A percentile compares a stretch with the other conserved stretches of the same genome.
Conservation (phyloP, 2,113 vertebrate genomes). For the Sylvilagus bachmani region DNA sequence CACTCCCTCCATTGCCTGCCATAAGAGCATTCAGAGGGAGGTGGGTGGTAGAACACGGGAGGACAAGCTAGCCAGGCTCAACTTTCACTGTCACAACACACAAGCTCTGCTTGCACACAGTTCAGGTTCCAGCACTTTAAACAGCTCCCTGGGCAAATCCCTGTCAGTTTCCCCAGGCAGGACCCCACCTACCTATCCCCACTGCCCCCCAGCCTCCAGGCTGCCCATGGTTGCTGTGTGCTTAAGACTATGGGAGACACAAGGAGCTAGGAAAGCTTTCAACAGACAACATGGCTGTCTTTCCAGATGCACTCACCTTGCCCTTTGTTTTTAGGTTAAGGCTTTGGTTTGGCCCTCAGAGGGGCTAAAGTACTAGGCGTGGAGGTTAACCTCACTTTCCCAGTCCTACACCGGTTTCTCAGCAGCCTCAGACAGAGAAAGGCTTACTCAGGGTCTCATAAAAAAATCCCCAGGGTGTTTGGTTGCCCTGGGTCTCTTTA, state of each 20-base stretch:
- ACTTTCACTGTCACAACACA: too few relatives aligned
- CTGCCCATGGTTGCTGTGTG: neutral
- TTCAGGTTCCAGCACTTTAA: neutral
- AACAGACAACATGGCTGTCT: neutral
- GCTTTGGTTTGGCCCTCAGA: neutral
- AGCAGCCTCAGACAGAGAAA: constrained; percentile 63
- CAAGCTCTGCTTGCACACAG: neutral
- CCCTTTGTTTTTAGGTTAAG: constrained; percentile 14
- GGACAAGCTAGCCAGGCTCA: accelerated
- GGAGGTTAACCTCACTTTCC: neutral
- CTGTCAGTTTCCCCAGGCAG: neutral
- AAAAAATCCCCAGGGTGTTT: constrained; percentile 31
- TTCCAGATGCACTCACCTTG: neutral
- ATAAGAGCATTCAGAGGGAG: neutral
- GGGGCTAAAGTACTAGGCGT: neutral
- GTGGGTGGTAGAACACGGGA: accelerated
- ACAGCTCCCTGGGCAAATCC: neutral
- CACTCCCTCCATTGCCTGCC: neutral
- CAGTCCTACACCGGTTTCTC: constrained; percentile 44
- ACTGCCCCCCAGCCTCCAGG: neutral
- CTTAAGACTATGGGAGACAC: neutral
- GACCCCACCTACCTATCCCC: too few relatives aligned
- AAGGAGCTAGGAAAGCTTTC: neutral
- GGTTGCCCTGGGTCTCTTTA: constrained; percentile 59
- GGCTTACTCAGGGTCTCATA: constrained; percentile 52